Evolutionary conservation across 2,888 invertebrate species (phyloP).

Genomic region (Timema cristinae): DNA sequence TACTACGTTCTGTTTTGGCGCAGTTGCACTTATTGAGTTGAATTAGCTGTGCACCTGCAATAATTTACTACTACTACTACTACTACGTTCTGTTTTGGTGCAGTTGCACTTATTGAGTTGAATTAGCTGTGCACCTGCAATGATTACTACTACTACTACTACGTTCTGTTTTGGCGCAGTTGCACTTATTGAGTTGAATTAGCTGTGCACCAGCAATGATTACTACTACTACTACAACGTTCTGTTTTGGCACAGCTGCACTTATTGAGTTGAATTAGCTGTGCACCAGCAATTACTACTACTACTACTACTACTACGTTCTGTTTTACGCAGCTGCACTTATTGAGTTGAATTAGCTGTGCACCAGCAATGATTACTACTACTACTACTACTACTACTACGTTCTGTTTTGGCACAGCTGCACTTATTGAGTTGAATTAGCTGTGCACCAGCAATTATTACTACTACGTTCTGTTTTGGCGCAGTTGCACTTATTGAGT

Average conservation of each 20-base stretch:
- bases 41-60: neutral
- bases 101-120: neutral
- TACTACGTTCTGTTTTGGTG: neutral
- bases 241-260: conserved; percentile 1
- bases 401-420: neutral
- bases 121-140: neutral
- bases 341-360: neutral
- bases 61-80: neutral
- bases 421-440: neutral
- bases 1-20: neutral
- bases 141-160: neutral
- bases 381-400: no score
- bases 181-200: neutral
- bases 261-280: neutral
- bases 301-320: neutral
- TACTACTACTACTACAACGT: neutral
- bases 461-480: neutral
- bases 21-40: neutral
- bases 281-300: neutral
- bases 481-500: neutral
- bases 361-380: neutral
- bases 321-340: neutral
- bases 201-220: neutral
- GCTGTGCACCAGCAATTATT: neutral
- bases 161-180: neutral